Evolutionary conservation across 2,888 invertebrate genomes (phyloP).

Genomic region (Eupithecia vulgata): DNA sequence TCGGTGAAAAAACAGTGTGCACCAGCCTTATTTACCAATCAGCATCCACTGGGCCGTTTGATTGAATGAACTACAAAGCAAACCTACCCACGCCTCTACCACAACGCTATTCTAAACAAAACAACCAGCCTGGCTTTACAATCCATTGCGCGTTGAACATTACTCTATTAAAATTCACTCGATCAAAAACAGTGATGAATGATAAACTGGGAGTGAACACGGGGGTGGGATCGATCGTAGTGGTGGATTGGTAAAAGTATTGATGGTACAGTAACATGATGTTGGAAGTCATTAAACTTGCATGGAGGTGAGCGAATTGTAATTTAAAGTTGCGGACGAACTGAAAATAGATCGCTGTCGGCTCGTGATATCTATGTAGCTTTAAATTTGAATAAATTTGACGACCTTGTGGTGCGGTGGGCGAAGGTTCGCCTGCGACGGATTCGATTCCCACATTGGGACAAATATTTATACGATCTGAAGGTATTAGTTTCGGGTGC

Average conservation of each 20-base stretch:
- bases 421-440: no score
- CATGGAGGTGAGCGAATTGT: conserved; percentile 64
- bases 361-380: conserved; percentile 31
- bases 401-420: no score
- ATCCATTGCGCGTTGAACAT: conserved; percentile 24
- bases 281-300: conserved; percentile 64
- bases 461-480: no score
- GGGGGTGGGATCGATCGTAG: conserved; percentile 14
- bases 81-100: conserved; percentile 51
- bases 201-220: neutral
- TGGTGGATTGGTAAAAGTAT: conserved; percentile 37
- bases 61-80: conserved; percentile 69
- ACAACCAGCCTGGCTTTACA: neutral
- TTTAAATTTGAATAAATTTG: conserved; percentile 27
- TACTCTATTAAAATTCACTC: neutral
- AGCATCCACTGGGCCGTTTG: conserved; percentile 67
- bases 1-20: conserved; percentile 54
- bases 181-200: conserved; percentile 22
- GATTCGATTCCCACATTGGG: no score
- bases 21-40: conserved; percentile 69
- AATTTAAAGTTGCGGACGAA: conserved; percentile 72
- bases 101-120: conserved; percentile 24
- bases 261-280: conserved; percentile 49
- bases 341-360: conserved; percentile 57
- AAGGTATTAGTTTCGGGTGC: no score